Conservation (phyloP, 2,888 invertebrate species). For the Scaptomyza flava region DNA sequence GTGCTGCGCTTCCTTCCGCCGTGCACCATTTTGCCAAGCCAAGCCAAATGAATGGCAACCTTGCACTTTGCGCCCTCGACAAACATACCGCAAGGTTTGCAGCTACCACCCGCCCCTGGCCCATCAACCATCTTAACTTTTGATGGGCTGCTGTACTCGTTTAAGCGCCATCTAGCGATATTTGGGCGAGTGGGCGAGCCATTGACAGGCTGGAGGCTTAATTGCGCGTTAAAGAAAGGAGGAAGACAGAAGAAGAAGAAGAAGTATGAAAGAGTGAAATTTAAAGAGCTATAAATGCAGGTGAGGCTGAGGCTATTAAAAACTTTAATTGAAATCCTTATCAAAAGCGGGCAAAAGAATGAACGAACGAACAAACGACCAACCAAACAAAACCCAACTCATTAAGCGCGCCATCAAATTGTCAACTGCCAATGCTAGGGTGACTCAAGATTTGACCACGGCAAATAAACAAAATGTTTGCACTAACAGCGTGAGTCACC, state of each 20-base stretch:
- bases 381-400: constrained; percentile 25
- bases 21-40: constrained; percentile 49
- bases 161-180: constrained; percentile 26
- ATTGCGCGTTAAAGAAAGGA: constrained; percentile 49
- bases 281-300: constrained; percentile 50
- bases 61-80: constrained; percentile 73
- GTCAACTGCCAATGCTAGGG: constrained; percentile 26
- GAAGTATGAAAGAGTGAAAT: constrained; percentile 10
- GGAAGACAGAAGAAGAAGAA: background rate
- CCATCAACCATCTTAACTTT: background rate
- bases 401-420: constrained; percentile 32
- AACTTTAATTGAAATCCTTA: constrained; percentile 64
- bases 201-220: constrained; percentile 33
- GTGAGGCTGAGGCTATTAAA: constrained; percentile 43
- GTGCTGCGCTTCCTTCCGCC: constrained; percentile 71
- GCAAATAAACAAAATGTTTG: constrained; percentile 15
- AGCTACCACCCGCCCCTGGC: background rate
- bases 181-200: constrained; percentile 16
- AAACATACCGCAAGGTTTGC: constrained; percentile 67
- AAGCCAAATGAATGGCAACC: constrained; percentile 71
- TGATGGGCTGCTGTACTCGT: constrained; percentile 6
- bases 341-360: constrained; percentile 22
- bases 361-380: background rate
- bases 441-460: constrained; percentile 26
- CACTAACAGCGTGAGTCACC: constrained; percentile 39